Evolutionary conservation across 35 echinoderm and acorn worm species (phyloP).

Genomic region (Nesometra sesokonis): DNA sequence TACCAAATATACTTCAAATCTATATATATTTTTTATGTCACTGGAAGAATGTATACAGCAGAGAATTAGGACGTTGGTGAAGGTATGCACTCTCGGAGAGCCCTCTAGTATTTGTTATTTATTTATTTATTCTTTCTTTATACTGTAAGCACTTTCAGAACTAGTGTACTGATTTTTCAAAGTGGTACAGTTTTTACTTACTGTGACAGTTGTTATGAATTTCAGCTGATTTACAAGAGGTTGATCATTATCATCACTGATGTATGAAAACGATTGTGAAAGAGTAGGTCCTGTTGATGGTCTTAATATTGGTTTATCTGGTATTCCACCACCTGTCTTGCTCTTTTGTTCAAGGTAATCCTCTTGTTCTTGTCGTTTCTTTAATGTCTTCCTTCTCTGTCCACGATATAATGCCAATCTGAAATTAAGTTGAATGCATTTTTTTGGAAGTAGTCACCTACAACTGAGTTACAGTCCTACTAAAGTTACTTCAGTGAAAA

Average conservation of each 20-base stretch:
- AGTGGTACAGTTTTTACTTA: not conserved
- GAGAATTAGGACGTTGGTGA: too few relatives aligned
- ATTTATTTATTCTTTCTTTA: too few relatives aligned
- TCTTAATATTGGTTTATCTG: not conserved
- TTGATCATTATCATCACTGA: not conserved
- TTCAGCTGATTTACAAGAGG: not conserved
- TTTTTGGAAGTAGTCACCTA: too few relatives aligned
- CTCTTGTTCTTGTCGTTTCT: slow-evolving; percentile 53
- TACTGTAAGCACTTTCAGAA: too few relatives aligned
- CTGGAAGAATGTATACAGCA: too few relatives aligned
- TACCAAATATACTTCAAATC: too few relatives aligned
- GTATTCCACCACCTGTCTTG: not conserved
- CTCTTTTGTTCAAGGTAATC: slow-evolving; percentile 48
- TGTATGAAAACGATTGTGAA: not conserved
- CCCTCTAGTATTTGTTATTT: too few relatives aligned
- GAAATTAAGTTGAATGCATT: not conserved
- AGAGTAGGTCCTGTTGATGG: not conserved
- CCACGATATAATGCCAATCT: not conserved
- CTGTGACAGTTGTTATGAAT: not conserved
- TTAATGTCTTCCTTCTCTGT: slow-evolving; percentile 1
- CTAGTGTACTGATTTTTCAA: too few relatives aligned
- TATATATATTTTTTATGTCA: too few relatives aligned
- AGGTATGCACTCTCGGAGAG: too few relatives aligned
- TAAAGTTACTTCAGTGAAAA: too few relatives aligned
- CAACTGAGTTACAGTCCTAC: too few relatives aligned